A percentile compares a stretch with the other conserved stretches of the same genome.
Evolutionary conservation across 2,113 vertebrate genomes (phyloP).

Genomic region (Channa maculata): DNA sequence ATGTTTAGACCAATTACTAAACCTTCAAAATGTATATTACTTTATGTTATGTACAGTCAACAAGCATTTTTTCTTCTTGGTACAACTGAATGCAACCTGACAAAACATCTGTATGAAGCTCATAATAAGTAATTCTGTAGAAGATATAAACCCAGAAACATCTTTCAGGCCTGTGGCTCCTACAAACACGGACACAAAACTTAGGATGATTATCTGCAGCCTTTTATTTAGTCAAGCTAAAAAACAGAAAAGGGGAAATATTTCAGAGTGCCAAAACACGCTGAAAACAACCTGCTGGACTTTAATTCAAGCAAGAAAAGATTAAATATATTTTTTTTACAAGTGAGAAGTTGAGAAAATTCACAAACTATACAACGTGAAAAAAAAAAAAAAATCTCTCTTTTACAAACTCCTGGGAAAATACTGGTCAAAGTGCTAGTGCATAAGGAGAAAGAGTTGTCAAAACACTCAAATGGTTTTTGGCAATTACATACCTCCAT

Average conservation of each 20-base stretch:
- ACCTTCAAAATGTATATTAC: too few species aligned
- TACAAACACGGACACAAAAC: background rate
- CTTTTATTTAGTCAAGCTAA: slow-evolving; percentile 59
- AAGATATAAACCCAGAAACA: too few species aligned
- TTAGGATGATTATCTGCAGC: slow-evolving; percentile 6
- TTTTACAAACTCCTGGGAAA: slow-evolving; percentile 39
- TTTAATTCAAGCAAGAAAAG: slow-evolving; percentile 3
- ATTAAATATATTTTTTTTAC: slow-evolving; percentile 25
- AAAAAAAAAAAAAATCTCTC: slow-evolving; percentile 24
- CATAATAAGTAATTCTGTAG: too few species aligned
- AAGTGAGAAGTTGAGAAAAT: slow-evolving; percentile 9
- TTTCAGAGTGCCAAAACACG: background rate
- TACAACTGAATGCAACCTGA: too few species aligned
- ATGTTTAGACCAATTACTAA: too few species aligned
- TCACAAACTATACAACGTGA: slow-evolving; percentile 27
- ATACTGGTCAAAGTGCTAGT: slow-evolving; percentile 80
- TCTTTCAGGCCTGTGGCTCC: too few species aligned
- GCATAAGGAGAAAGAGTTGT: slow-evolving; percentile 68
- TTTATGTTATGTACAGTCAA: too few species aligned
- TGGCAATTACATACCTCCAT: slow-evolving; percentile 44
- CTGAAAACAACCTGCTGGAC: slow-evolving; percentile 9
- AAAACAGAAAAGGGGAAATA: slow-evolving; percentile 1
- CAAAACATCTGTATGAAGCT: too few species aligned
- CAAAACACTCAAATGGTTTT: slow-evolving; percentile 54
- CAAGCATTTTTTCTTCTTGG: too few species aligned